Percentiles rank a stretch among this genome's conserved stretches.
Conservation (phyloP, 2,888 invertebrate species). For the Epsilonema sp. region DNA sequence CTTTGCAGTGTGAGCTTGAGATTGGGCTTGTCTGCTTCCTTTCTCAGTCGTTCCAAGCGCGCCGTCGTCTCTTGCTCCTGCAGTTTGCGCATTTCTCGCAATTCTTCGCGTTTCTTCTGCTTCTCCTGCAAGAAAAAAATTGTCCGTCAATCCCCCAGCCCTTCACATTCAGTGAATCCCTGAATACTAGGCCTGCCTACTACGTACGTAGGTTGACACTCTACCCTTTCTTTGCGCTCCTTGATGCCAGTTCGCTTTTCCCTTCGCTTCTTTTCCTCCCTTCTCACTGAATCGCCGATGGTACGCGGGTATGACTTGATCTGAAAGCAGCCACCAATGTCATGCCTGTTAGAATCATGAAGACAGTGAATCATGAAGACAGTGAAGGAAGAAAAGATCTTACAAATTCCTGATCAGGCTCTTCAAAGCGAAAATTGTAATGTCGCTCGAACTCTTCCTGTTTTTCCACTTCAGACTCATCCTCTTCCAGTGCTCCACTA, state of each 20-base stretch:
- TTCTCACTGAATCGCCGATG: slow-evolving; percentile 57
- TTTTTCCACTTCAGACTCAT: slow-evolving; percentile 50
- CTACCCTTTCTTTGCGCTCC: slow-evolving; percentile 7
- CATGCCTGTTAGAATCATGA: no score
- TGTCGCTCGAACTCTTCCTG: slow-evolving; percentile 80
- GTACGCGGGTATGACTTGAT: slow-evolving; percentile 76
- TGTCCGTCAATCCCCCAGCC: no score
- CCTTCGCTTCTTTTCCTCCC: slow-evolving; percentile 55
- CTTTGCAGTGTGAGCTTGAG: slow-evolving; percentile 57
- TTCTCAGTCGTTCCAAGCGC: slow-evolving; percentile 58
- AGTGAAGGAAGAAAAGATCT: slow-evolving; percentile 13
- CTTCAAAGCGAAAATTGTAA: slow-evolving; percentile 86
- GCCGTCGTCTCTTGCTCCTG: slow-evolving; percentile 68
- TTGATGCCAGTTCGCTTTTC: slow-evolving; percentile 46
- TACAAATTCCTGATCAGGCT: slow-evolving; percentile 66
- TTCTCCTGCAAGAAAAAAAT: slow-evolving; percentile 49
- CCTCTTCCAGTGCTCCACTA: slow-evolving; percentile 45
- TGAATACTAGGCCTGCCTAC: no score
- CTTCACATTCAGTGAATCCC: no score
- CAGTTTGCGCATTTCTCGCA: no score
- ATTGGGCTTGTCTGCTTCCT: slow-evolving; percentile 71
- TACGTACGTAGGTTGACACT: no score
- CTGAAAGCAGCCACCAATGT: slow-evolving; percentile 34
- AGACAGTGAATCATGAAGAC: no score
- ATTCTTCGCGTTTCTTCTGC: no score